Percentiles rank a stretch among this genome's conserved stretches.
Conservation (phyloP, 2,888 invertebrate genomes). For the Bedellia somnulentella region DNA sequence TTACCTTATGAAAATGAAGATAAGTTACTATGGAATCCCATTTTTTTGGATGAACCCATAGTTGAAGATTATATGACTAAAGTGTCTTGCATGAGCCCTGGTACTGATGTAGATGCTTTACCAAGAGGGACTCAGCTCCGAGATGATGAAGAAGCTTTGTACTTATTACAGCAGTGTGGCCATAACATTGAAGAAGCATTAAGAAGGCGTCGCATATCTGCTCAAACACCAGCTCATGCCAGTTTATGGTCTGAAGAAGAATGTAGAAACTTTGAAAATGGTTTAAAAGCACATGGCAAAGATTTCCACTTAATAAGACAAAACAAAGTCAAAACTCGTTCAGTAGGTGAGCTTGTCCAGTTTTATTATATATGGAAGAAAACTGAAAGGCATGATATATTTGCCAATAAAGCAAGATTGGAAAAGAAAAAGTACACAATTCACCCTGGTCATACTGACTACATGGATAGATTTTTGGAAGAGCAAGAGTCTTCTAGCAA, state of each 20-base stretch:
- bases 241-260: constrained; percentile 97
- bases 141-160: constrained; percentile 90
- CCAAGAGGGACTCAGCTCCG: constrained; percentile 76
- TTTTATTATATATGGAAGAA: constrained; percentile 99
- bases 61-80: constrained; percentile 81
- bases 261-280: constrained; percentile 94
- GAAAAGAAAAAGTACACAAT: constrained; percentile 92
- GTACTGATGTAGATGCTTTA: constrained; percentile 52
- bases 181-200: constrained; percentile 94
- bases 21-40: constrained; percentile 91
- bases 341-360: constrained; percentile 95
- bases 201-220: constrained; percentile 74
- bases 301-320: constrained; percentile 94
- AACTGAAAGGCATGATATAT: constrained; percentile 93
- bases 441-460: constrained; percentile 91
- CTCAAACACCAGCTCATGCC: constrained; percentile 69
- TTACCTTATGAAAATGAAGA: constrained; percentile 94
- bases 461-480: constrained; percentile 90
- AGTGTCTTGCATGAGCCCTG: constrained; percentile 51
- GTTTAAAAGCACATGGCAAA: constrained; percentile 90
- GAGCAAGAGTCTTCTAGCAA: constrained; percentile 79
- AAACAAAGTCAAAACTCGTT: constrained; percentile 90
- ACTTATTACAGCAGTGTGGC: constrained; percentile 88
- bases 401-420: constrained; percentile 82
- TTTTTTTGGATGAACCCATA: constrained; percentile 67